phyloP scores from a whole-genome alignment of 1,140 invertebrate species.

The Hermetia illucens region DNA sequence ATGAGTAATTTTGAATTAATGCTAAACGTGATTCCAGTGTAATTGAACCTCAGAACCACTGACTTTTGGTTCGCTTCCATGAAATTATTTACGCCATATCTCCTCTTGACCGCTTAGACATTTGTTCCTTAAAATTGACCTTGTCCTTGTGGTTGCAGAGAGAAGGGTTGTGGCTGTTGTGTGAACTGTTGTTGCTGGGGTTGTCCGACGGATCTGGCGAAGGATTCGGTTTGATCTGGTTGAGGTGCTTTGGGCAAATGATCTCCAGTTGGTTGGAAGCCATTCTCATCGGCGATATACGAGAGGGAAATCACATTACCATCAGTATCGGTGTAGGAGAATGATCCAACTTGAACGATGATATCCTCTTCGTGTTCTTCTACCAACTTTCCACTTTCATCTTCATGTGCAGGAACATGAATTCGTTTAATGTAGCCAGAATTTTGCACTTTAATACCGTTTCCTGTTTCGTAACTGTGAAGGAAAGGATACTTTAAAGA shows the following conservation, averaged over 20 bases:
- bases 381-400: slow-evolving; percentile 31
- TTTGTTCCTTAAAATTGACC: too few species aligned
- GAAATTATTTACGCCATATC: too few species aligned
- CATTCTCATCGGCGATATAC: slow-evolving; percentile 65
- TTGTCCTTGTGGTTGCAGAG: too few species aligned
- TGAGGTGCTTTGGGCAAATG: slow-evolving; percentile 45
- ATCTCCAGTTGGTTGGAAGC: slow-evolving; percentile 34
- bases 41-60: too few species aligned
- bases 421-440: slow-evolving; percentile 41
- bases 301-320: slow-evolving; percentile 51
- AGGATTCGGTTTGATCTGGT: slow-evolving; percentile 35
- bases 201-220: too few species aligned
- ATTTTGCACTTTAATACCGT: slow-evolving; percentile 47
- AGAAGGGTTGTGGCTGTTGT: slow-evolving; percentile 7
- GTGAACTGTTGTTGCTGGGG: slow-evolving; percentile 13
- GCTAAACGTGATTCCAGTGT: too few species aligned
- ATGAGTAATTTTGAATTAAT: too few species aligned
- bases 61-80: too few species aligned
- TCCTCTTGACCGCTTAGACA: too few species aligned
- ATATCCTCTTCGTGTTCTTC: slow-evolving; percentile 36
- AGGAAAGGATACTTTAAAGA: background rate
- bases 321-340: slow-evolving; percentile 57
- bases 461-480: slow-evolving; percentile 43
- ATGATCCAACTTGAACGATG: slow-evolving; percentile 44
- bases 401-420: slow-evolving; percentile 31